phyloP scores from a whole-genome alignment of 2,113 vertebrate genomes.

The Cinclus mexicanus region DNA sequence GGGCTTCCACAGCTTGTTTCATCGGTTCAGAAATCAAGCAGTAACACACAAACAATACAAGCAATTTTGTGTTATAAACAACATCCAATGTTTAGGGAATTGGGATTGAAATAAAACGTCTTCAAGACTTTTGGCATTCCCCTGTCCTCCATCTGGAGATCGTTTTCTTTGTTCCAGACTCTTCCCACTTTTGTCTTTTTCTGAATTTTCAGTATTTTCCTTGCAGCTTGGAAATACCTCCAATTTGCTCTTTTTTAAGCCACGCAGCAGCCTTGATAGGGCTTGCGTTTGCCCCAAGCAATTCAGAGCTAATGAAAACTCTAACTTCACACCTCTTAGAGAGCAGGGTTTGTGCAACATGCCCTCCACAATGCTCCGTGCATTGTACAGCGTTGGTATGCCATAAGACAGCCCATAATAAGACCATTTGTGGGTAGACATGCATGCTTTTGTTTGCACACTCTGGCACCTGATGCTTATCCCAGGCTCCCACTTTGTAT shows the following conservation, averaged over 20 bases:
- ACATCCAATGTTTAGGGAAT: conserved; percentile 62
- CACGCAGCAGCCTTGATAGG: not conserved
- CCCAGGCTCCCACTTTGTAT: not conserved
- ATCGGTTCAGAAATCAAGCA: conserved; percentile 52
- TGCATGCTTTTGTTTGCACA: not conserved
- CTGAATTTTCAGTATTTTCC: not conserved
- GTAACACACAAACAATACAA: conserved; percentile 65
- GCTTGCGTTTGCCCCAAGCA: not conserved
- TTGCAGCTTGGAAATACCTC: not conserved
- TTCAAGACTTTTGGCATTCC: conserved; percentile 54
- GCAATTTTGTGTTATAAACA: conserved; percentile 65
- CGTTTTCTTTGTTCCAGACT: conserved; percentile 2
- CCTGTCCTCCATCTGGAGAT: conserved; percentile 51
- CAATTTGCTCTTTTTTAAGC: not conserved
- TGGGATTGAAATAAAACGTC: conserved; percentile 54
- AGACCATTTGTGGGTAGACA: not conserved
- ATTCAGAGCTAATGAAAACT: not conserved
- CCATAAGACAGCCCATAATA: not conserved
- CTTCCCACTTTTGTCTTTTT: conserved; percentile 23
- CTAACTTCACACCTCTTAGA: not conserved
- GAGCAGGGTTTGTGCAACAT: not conserved
- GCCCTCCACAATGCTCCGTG: not conserved
- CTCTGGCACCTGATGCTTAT: not conserved
- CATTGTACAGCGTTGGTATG: not conserved
- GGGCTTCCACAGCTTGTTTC: conserved; percentile 65